A percentile compares a stretch with the other conserved stretches of the same genome.
Conservation (phyloP, 2,113 vertebrate genomes). For the Alouatta palliata region DNA sequence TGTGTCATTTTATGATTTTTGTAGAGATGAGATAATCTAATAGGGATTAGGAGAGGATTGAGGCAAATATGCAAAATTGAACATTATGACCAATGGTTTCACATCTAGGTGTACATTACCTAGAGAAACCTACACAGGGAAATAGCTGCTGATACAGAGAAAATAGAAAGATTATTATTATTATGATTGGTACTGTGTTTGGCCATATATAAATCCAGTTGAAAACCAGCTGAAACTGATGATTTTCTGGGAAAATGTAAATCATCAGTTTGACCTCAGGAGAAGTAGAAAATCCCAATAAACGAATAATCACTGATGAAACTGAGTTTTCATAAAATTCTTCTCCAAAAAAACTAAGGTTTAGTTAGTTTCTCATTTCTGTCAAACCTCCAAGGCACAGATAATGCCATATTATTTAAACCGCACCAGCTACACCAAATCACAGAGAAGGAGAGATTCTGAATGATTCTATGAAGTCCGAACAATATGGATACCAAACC, state of each 20-base stretch:
- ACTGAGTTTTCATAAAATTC: background rate
- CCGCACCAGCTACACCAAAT: background rate
- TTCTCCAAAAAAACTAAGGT: background rate
- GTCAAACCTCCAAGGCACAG: background rate
- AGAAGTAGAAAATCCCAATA: background rate
- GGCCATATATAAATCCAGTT: background rate
- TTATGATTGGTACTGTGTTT: background rate
- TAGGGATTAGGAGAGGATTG: background rate
- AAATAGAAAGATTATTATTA: background rate
- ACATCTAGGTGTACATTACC: too few relatives aligned
- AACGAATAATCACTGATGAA: background rate
- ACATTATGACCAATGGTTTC: too few relatives aligned
- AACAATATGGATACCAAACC: background rate
- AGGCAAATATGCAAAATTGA: background rate
- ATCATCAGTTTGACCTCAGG: background rate
- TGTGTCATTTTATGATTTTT: background rate
- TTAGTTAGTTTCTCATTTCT: background rate
- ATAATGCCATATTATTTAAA: background rate
- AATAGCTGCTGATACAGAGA: background rate
- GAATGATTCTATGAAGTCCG: background rate
- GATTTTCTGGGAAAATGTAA: constrained; percentile 22
- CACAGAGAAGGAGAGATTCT: background rate
- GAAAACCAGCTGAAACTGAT: background rate
- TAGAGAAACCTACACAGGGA: too few relatives aligned
- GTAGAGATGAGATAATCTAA: background rate